Evolutionary conservation across 1,140 invertebrate genomes (phyloP), one percentile per base, ranked within the genome.

Genomic region (Aphis craccivora): DNA sequence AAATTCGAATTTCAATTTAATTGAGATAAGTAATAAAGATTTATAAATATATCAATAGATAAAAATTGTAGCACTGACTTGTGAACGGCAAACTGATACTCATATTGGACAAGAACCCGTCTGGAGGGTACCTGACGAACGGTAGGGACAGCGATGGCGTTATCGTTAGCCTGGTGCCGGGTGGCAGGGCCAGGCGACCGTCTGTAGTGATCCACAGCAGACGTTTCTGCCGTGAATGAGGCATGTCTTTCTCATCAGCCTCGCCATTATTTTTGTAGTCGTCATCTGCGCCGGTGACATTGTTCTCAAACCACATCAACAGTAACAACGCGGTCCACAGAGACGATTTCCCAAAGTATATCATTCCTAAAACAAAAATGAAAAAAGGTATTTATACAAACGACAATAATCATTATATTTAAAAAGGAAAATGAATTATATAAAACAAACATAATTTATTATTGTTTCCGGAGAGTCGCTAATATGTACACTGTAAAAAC

Each of bases 61-160:
- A 14, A 84, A 84, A 30, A 84, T 30, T 0, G 11, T 40, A 2
- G 45, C 89, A 97, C 97, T 97, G 95, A 98, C 97, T 98, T 94
- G 97, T 97, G 95, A 98, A 97, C n/a, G 98, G 98, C 94, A 98
- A 96, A 95, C 97, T 98, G 94, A 98, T 96, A 45, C 97, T 97
- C 95, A 98, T 96, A 94, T 98, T 98, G 92, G 97, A 98, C 94
- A 97, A 96, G 95, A 98, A 98, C 87, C 97, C 98, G 94, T 97
- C 96, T 2, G 97, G 97, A 40, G 97, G 97, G 96, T 98, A 97
- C 93, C 97, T 96, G 0, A 98, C 97, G 94, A 98, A 97, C 23
- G 98, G 98, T 95, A 98, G 96, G 7, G 97, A 97, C 67, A 98
- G 95, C 18, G 98, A 97, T 6, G 98, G 97, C 5, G 97, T 97